Evolutionary conservation across 2,888 invertebrate genomes (phyloP).

Genomic region (Julus scanicus): DNA sequence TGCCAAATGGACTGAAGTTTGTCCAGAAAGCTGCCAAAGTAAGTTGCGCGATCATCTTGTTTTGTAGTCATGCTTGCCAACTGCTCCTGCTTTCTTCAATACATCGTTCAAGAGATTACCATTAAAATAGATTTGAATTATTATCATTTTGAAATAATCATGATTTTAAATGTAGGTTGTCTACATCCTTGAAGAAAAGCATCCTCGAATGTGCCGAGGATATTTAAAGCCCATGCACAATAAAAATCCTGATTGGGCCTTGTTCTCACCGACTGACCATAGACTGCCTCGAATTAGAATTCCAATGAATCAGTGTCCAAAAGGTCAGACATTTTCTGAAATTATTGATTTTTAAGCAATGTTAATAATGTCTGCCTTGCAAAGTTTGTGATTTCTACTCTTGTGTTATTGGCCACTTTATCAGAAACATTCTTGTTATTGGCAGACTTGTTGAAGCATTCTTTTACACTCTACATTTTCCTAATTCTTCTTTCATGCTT

Average conservation of each 20-base stretch:
- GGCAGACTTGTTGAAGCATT: not conserved
- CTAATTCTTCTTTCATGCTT: conserved; percentile 49
- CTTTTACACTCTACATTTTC: not conserved
- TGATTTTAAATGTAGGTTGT: conserved; percentile 71
- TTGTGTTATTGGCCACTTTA: conserved; percentile 18
- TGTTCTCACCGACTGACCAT: conserved; percentile 82
- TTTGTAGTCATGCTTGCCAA: no score
- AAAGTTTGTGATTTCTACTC: not conserved
- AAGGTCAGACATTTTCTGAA: conserved; percentile 61
- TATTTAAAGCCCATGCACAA: conserved; percentile 72
- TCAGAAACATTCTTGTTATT: conserved; percentile 10
- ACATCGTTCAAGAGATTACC: no score
- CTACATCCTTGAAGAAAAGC: conserved; percentile 77
- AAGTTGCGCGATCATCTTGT: conserved; percentile 39
- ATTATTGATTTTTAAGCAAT: not conserved
- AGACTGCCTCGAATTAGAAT: conserved; percentile 82
- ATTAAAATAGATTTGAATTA: no score
- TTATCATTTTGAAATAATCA: not conserved
- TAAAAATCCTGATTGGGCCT: conserved; percentile 73
- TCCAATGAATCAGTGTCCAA: conserved; percentile 74
- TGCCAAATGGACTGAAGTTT: conserved; percentile 60
- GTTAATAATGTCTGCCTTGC: not conserved
- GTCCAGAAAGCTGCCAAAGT: conserved; percentile 67
- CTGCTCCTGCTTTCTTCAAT: no score
- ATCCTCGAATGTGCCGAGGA: conserved; percentile 81